Evolutionary conservation across 2,797 vertebrate genomes (phyloP).

Genomic region (Liparis tanakae): DNA sequence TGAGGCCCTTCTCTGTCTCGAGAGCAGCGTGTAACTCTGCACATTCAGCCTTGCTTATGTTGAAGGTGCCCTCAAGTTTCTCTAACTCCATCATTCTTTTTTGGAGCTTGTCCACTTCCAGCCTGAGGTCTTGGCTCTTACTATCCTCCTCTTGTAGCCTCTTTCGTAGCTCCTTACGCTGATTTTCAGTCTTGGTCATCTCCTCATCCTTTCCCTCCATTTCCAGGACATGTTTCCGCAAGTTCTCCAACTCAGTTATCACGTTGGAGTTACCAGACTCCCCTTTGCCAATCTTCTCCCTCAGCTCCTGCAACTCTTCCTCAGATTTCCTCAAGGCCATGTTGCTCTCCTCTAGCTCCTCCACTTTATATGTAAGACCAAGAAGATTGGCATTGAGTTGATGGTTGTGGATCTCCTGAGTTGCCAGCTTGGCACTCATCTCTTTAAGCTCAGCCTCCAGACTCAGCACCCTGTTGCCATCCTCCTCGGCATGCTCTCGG

Average conservation of each 20-base stretch:
- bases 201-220: constrained; percentile 99
- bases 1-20: constrained; percentile 90
- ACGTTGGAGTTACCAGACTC: constrained; percentile 94
- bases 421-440: constrained; percentile 89
- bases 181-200: constrained; percentile 93
- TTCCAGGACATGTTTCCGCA: constrained; percentile 92
- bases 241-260: constrained; percentile 93
- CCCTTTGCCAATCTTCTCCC: constrained; percentile 91
- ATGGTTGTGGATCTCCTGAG: constrained; percentile 88
- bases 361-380: constrained; percentile 87
- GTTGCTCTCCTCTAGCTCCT: constrained; percentile 93
- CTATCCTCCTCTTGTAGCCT: constrained; percentile 91
- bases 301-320: constrained; percentile 91
- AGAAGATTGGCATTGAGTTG: constrained; percentile 90
- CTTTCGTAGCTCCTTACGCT: constrained; percentile 91
- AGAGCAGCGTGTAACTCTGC: constrained; percentile 88
- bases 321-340: constrained; percentile 89
- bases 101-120: constrained; percentile 94
- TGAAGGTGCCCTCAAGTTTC: constrained; percentile 91
- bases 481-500: constrained; percentile 87
- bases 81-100: constrained; percentile 94
- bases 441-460: constrained; percentile 91
- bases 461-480: constrained; percentile 87
- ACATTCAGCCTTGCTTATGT: constrained; percentile 89
- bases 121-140: constrained; percentile 88